Conservation (phyloP, 2,888 invertebrate genomes). For the Hoplodrina blanda region DNA sequence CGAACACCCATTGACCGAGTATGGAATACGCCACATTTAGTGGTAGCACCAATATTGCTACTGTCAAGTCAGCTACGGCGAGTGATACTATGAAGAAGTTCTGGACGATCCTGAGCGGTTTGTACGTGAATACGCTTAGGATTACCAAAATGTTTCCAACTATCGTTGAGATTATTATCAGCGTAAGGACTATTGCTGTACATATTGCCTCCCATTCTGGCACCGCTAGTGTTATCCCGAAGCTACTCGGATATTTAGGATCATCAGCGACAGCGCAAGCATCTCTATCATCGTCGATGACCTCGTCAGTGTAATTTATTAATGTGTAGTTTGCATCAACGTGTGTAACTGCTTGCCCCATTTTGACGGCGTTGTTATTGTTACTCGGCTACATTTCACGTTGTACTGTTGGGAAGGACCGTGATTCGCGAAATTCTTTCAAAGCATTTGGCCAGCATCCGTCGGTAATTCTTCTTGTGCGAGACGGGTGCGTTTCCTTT, state of each 20-base stretch:
- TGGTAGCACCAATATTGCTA: slow-evolving; percentile 97
- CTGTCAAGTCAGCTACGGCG: slow-evolving; percentile 98
- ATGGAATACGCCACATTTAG: slow-evolving; percentile 98
- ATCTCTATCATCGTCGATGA: slow-evolving; percentile 82
- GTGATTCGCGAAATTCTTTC: slow-evolving; percentile 65
- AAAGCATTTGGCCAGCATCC: slow-evolving; percentile 66
- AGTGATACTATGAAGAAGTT: slow-evolving; percentile 99
- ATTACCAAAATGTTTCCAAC: slow-evolving; percentile 98
- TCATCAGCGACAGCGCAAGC: slow-evolving; percentile 84
- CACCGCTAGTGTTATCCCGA: slow-evolving; percentile 94
- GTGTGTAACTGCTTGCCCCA: slow-evolving; percentile 84
- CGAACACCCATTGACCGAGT: slow-evolving; percentile 97
- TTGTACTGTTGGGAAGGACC: slow-evolving; percentile 68
- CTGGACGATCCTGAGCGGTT: slow-evolving; percentile 97
- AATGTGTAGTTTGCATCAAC: slow-evolving; percentile 77
- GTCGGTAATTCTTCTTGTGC: slow-evolving; percentile 70
- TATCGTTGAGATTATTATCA: slow-evolving; percentile 96
- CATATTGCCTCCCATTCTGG: slow-evolving; percentile 96
- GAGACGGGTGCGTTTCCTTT: slow-evolving; percentile 68
- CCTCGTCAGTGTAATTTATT: slow-evolving; percentile 79
- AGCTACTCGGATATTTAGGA: slow-evolving; percentile 91
- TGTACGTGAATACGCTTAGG: slow-evolving; percentile 98
- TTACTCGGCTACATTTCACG: slow-evolving; percentile 80
- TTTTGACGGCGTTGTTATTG: slow-evolving; percentile 65
- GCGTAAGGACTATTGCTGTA: slow-evolving; percentile 95